A percentile compares a stretch with the other conserved stretches of the same genome.
Evolutionary conservation across 2,113 vertebrate species (phyloP).

Genomic region (Chaetodon trifascialis): DNA sequence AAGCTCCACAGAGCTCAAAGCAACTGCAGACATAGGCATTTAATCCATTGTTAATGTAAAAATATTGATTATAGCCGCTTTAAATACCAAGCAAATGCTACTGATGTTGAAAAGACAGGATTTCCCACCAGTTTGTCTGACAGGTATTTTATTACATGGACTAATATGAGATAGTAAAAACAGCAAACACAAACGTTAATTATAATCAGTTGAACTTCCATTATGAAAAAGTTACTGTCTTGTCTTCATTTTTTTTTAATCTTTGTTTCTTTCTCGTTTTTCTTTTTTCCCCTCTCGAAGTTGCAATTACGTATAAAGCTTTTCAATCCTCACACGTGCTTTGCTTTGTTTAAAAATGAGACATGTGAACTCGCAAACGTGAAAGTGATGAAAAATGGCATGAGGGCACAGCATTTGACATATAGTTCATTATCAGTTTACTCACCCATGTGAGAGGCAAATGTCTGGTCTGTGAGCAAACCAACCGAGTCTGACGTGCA

Average conservation of each 20-base stretch:
- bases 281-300: no score
- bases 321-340: background rate
- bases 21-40: background rate
- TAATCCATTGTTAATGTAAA: background rate
- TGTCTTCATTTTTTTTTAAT: background rate
- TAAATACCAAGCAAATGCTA: background rate
- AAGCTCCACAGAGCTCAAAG: background rate
- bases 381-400: slow-evolving; percentile 1
- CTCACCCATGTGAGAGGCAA: background rate
- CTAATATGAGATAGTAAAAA: background rate
- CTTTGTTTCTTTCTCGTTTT: background rate
- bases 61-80: background rate
- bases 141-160: no score
- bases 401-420: background rate
- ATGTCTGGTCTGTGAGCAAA: background rate
- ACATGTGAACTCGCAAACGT: background rate
- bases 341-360: background rate
- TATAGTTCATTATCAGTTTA: slow-evolving; percentile 8
- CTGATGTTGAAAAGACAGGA: no score
- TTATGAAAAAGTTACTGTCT: no score
- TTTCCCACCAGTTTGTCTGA: no score
- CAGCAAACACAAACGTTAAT: background rate
- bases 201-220: no score
- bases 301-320: background rate
- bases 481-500: background rate